These are phyloP conservation scores for Melanotaenia nigrans DNA, from an alignment of 2,797 vertebrate genomes.

Conservation along the genomic window DNA sequence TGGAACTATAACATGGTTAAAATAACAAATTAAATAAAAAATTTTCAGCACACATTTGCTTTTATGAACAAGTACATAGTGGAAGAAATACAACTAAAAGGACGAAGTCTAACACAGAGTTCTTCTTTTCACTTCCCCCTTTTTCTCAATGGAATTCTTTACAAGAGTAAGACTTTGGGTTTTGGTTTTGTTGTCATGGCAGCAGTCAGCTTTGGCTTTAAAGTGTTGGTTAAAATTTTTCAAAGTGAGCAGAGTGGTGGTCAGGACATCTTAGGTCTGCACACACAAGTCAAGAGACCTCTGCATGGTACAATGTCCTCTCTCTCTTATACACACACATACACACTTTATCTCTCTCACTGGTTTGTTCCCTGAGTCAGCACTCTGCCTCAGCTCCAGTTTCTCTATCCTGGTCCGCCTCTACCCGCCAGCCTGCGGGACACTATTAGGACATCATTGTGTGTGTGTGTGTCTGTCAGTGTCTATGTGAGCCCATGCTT, in stretches of 20 bases:
- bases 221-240: slow-evolving; percentile 39
- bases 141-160: slow-evolving; percentile 56
- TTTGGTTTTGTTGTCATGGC: slow-evolving; percentile 22
- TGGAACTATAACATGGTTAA: background rate
- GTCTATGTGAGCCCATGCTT: slow-evolving; percentile 19
- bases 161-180: slow-evolving; percentile 29
- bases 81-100: slow-evolving; percentile 41
- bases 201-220: slow-evolving; percentile 37
- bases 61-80: slow-evolving; percentile 22
- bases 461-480: slow-evolving; percentile 48
- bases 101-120: slow-evolving; percentile 31
- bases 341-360: slow-evolving; percentile 52
- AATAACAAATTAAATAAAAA: background rate
- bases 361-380: slow-evolving; percentile 83
- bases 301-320: slow-evolving; percentile 66
- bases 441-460: slow-evolving; percentile 79
- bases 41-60: slow-evolving; percentile 9
- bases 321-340: slow-evolving; percentile 30
- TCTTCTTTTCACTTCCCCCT: slow-evolving; percentile 59
- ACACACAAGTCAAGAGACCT: slow-evolving; percentile 53
- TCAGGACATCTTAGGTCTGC: slow-evolving; percentile 47
- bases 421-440: slow-evolving; percentile 73
- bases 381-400: slow-evolving; percentile 81
- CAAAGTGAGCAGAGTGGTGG: slow-evolving; percentile 36
- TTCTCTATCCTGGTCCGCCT: slow-evolving; percentile 74